Evolutionary conservation across 2,797 vertebrate genomes (phyloP), one percentile per base, ranked within the genome.

Genomic region (Lithobates sylvaticus): DNA sequence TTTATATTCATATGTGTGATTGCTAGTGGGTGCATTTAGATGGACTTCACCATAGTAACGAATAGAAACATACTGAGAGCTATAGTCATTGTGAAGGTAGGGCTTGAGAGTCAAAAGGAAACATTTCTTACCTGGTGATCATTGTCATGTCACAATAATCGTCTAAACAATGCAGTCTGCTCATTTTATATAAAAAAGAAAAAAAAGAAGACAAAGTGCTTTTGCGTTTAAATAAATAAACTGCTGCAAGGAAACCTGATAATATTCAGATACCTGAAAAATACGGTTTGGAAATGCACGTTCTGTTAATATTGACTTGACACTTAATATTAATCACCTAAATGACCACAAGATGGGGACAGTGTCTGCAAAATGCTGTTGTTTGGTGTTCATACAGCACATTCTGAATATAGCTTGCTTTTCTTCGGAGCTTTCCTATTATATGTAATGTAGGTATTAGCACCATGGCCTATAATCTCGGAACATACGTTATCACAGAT

Each of bases 261-360:
- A n/a, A 3, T 36, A 36, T 26, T 26, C 1, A 50, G n/a, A 47
- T 50, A 47, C 15, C 23, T 74, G 39, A 8, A 68, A 29, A 8
- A 10, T 18, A 10, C 32, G 42, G 23, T 29, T 39, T 3, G 34
- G 21, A 61, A 34, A 21, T 58, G 21, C 16, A 9, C 21, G 16
- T 15, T 1, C 26, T 72, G 21, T 39, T 42, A 21, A 72, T 39
- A 10, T 34, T 42, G 18, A 10, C 21, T 72, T 54, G 26, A 23
- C 50, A 12, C 10, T 34, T 69, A 27, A 32, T 36, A 61, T 67
- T 73, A 74, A 54, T 83, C 27, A 88, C 44, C 18, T 81, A 29
- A 88, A 50, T 88, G 78, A 87, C 94, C 94, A 94, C 94, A 90
- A 92, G 94, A 79, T 94, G 94, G 94, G 88, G 94, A 92, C 88